A percentile compares a stretch with the other conserved stretches of the same genome.
Evolutionary conservation across 2,888 invertebrate species (phyloP).

Genomic region (Mesochorus sp.): DNA sequence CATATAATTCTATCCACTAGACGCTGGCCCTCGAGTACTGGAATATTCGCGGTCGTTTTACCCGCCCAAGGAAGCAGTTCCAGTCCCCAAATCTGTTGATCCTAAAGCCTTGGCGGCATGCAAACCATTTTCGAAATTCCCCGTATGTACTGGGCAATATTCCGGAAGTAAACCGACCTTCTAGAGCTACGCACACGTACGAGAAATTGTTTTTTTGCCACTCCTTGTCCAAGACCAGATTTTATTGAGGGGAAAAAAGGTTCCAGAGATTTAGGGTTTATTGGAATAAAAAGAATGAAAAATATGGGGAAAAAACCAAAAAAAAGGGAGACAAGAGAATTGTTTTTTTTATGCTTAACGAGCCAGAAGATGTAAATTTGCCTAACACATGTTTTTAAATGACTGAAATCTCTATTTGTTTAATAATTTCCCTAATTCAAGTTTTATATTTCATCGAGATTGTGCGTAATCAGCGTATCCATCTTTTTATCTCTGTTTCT

Average conservation of each 20-base stretch:
- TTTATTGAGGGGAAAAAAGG: neutral
- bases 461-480: no score
- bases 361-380: no score
- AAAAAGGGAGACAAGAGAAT: no score
- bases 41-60: conserved; percentile 35
- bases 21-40: conserved; percentile 8
- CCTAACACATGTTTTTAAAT: no score
- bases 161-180: conserved; percentile 38
- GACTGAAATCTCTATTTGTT: no score
- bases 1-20: conserved; percentile 33
- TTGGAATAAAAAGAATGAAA: neutral
- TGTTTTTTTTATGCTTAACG: no score
- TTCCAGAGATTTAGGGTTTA: neutral
- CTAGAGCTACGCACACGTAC: conserved; percentile 7
- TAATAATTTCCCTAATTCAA: no score
- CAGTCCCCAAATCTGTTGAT: conserved; percentile 54
- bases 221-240: neutral
- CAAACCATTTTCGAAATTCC: conserved; percentile 42
- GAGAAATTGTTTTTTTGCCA: neutral
- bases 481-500: no score
- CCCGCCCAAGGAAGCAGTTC: conserved; percentile 11
- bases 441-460: no score
- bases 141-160: conserved; percentile 34
- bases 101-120: conserved; percentile 38
- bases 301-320: no score